Conservation (phyloP, 2,888 invertebrate species). For the Melangyna quadrimaculata region DNA sequence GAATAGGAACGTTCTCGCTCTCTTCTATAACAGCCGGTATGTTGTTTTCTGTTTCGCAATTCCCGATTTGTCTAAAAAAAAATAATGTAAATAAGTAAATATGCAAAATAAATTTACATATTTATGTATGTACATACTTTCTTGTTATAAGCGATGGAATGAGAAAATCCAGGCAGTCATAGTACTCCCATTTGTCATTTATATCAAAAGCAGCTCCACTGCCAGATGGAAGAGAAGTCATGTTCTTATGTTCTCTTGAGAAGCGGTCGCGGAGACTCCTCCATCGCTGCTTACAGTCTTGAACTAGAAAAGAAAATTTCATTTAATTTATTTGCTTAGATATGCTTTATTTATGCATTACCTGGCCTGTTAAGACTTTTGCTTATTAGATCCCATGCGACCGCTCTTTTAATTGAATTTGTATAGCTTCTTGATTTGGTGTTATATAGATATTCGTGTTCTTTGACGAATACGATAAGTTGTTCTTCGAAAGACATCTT, state of each 20-base stretch:
- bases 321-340: too few relatives aligned
- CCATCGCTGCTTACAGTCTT: conserved; percentile 24
- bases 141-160: background rate
- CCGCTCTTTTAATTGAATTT: background rate
- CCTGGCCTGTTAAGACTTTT: background rate
- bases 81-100: too few relatives aligned
- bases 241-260: background rate
- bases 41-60: background rate
- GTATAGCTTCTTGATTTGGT: background rate
- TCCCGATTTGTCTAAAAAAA: background rate
- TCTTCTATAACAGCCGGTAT: background rate
- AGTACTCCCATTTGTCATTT: background rate
- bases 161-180: background rate
- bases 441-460: background rate
- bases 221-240: background rate
- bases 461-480: too few relatives aligned
- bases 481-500: too few relatives aligned
- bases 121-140: background rate
- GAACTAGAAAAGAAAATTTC: background rate
- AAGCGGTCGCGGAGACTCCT: conserved; percentile 3
- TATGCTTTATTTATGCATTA: background rate
- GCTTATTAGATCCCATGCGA: background rate
- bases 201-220: background rate
- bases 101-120: background rate
- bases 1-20: background rate